These are phyloP conservation scores for Tromatobia lineatoria DNA, from an alignment of 2,888 invertebrate species.

Conservation along the genomic window DNA sequence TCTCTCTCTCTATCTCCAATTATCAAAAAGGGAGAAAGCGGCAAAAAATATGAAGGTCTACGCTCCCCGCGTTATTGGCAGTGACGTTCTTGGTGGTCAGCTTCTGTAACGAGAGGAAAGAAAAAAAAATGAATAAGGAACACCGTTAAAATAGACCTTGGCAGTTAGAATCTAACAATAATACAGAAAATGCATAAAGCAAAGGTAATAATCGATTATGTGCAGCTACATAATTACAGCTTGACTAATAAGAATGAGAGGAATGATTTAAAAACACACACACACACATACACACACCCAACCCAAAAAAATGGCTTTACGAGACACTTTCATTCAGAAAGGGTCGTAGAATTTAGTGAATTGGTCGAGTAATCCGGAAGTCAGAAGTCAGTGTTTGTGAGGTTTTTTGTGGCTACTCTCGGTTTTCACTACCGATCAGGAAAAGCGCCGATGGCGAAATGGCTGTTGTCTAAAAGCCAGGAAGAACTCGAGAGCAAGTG, in stretches of 20 bases:
- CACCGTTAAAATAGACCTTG: slow-evolving; percentile 57
- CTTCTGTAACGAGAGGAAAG: slow-evolving; percentile 70
- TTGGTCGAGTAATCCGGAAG: slow-evolving; percentile 56
- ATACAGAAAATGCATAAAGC: slow-evolving; percentile 34
- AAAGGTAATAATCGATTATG: slow-evolving; percentile 32
- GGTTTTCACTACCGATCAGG: not conserved
- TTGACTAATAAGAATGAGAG: not conserved
- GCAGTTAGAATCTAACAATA: slow-evolving; percentile 41
- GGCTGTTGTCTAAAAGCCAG: slow-evolving; percentile 10
- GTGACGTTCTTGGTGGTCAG: slow-evolving; percentile 69
- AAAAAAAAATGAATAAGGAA: slow-evolving; percentile 51
- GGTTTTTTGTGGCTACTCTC: slow-evolving; percentile 3
- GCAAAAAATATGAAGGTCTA: slow-evolving; percentile 64
- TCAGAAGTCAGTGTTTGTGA: slow-evolving; percentile 39
- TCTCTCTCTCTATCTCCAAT: not conserved
- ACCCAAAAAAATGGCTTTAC: not conserved
- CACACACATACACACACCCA: not conserved
- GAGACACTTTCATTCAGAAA: not conserved
- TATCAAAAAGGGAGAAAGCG: not conserved
- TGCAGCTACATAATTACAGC: slow-evolving; percentile 38
- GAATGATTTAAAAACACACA: slow-evolving; percentile 2
- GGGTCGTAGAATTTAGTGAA: slow-evolving; percentile 31
- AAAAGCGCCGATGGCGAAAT: slow-evolving; percentile 16
- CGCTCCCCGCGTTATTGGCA: slow-evolving; percentile 68
- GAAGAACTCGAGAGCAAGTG: slow-evolving; percentile 13